Conservation (phyloP, 2,797 vertebrate genomes). For the Dicrostonyx torquatus region DNA sequence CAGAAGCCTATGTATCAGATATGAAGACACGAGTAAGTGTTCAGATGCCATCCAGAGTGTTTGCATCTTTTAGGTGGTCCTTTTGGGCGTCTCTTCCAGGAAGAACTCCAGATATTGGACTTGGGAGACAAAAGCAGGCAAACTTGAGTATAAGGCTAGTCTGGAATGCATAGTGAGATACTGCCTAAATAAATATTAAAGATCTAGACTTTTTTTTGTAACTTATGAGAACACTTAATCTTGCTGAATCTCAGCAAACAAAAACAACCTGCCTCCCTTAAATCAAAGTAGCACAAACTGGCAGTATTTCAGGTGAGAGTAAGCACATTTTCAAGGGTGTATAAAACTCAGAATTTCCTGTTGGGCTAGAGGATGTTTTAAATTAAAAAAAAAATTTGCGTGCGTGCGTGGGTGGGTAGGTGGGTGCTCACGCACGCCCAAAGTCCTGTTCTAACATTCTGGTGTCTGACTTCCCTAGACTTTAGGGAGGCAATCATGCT, state of each 20-base stretch:
- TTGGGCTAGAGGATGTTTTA: neutral
- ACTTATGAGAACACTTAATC: neutral
- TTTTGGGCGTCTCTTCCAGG: neutral
- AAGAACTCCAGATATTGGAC: neutral
- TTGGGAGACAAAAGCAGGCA: neutral
- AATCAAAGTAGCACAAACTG: conserved; percentile 5
- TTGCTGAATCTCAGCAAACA: neutral
- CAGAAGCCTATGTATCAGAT: neutral
- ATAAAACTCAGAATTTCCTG: neutral
- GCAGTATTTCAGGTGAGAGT: neutral
- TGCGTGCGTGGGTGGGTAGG: neutral
- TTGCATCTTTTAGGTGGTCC: neutral
- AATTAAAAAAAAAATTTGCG: neutral
- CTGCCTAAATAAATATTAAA: neutral
- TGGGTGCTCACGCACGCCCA: accelerated
- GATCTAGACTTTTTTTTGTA: neutral
- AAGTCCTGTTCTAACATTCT: accelerated
- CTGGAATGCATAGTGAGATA: neutral
- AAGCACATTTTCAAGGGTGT: neutral
- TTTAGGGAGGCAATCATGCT: neutral
- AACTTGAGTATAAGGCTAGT: neutral
- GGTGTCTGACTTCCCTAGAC: neutral
- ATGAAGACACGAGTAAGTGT: neutral
- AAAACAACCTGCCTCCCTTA: neutral
- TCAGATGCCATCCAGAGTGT: neutral